These are phyloP conservation scores for Agapornis roseicollis DNA, from an alignment of 2,113 vertebrate species.

Conservation along the genomic window DNA sequence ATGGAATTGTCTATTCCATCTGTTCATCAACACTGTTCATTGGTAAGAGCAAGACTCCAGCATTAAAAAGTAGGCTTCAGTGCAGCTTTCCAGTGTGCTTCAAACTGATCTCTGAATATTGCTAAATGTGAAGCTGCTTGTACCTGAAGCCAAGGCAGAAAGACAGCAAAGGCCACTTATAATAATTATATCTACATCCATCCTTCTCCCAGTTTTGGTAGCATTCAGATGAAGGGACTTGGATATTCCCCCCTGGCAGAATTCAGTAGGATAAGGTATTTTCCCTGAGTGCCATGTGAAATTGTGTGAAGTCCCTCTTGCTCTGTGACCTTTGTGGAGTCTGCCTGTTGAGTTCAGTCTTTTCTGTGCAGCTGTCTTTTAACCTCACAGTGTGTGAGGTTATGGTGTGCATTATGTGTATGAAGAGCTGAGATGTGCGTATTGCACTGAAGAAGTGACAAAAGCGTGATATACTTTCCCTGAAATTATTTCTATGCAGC, in stretches of 20 bases:
- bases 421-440: not conserved
- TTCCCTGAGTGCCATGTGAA: not conserved
- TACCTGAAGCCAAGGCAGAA: not conserved
- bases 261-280: not conserved
- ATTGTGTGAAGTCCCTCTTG: not conserved
- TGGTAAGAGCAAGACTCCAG: not conserved
- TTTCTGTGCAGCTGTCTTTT: not conserved
- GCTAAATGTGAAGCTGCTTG: not conserved
- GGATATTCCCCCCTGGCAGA: not conserved
- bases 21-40: not conserved
- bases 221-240: not conserved
- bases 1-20: not conserved
- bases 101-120: not conserved
- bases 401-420: not conserved
- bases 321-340: not conserved
- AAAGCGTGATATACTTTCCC: not conserved
- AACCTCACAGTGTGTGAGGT: not conserved
- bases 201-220: not conserved
- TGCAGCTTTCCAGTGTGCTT: not conserved
- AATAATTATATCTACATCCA: not conserved
- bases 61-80: not conserved
- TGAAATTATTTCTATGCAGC: not conserved
- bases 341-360: not conserved
- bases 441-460: not conserved
- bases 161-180: not conserved